phyloP scores from a whole-genome alignment of 2,113 vertebrate species.

The Cebus imitator region DNA sequence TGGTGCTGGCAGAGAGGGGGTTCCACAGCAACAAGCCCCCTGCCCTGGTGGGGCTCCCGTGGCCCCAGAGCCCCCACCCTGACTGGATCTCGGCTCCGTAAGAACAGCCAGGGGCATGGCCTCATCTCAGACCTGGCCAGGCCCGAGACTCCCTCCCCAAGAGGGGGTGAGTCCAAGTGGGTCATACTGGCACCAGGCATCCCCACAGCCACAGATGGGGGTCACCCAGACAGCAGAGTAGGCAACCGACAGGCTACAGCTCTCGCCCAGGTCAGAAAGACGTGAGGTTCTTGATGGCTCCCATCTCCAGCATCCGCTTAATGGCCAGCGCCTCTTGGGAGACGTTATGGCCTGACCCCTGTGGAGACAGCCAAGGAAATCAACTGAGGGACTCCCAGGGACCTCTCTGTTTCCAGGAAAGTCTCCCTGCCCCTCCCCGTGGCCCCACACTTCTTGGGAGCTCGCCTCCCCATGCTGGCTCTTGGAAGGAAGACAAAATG shows the following conservation, averaged over 20 bases:
- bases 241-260: background rate
- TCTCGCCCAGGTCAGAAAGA: slow-evolving; percentile 78
- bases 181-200: background rate
- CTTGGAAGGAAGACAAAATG: background rate
- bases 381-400: background rate
- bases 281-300: slow-evolving; percentile 85
- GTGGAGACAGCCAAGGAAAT: background rate
- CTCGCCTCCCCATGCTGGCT: background rate
- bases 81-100: background rate
- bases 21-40: background rate
- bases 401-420: background rate
- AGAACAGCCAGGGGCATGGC: background rate
- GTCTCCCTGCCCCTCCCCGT: background rate
- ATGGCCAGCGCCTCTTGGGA: slow-evolving; percentile 85
- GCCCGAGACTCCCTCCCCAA: background rate
- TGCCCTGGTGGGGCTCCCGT: background rate
- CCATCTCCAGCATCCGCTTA: slow-evolving; percentile 85
- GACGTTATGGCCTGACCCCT: slow-evolving; percentile 84
- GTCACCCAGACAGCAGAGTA: background rate
- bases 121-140: background rate
- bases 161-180: background rate
- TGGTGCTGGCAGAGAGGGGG: background rate
- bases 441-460: background rate
- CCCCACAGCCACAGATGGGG: background rate
- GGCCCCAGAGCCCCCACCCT: background rate